These are phyloP conservation scores for Conus canariensis DNA, from an alignment of 2,888 invertebrate species.

Conservation along the genomic window DNA sequence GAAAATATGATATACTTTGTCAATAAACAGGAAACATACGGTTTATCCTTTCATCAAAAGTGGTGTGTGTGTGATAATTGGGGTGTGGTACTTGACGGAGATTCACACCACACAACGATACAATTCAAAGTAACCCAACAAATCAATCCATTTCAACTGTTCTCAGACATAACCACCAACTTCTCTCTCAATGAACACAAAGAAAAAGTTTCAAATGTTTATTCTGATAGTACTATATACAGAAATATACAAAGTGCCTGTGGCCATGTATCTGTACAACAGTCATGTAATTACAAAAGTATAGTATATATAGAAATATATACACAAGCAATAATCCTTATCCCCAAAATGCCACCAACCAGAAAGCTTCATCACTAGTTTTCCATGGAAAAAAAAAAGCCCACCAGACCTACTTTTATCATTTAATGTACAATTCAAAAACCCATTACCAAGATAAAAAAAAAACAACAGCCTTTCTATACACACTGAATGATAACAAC, in stretches of 20 bases:
- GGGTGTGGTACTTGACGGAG: too few species aligned
- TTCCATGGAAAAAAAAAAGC: too few species aligned
- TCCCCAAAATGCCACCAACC: not conserved
- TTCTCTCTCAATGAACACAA: too few species aligned
- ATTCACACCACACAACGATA: too few species aligned
- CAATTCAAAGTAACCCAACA: too few species aligned
- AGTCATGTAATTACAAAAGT: not conserved
- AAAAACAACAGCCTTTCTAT: not conserved
- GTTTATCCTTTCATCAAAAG: too few species aligned
- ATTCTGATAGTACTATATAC: conserved; percentile 22
- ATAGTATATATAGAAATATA: not conserved
- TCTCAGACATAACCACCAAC: too few species aligned
- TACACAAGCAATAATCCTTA: not conserved
- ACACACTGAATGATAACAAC: not conserved
- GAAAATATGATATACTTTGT: too few species aligned
- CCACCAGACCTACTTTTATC: not conserved
- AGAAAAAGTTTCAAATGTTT: not conserved
- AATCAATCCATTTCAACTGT: too few species aligned
- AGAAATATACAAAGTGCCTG: conserved; percentile 13
- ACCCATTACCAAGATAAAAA: not conserved
- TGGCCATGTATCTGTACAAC: conserved; percentile 8
- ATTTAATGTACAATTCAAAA: not conserved
- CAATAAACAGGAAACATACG: too few species aligned
- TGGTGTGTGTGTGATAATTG: too few species aligned
- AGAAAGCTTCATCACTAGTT: not conserved